These are phyloP conservation scores for Lycophotia porphyrea DNA, from an alignment of 2,888 invertebrate species.

Conservation along the genomic window DNA sequence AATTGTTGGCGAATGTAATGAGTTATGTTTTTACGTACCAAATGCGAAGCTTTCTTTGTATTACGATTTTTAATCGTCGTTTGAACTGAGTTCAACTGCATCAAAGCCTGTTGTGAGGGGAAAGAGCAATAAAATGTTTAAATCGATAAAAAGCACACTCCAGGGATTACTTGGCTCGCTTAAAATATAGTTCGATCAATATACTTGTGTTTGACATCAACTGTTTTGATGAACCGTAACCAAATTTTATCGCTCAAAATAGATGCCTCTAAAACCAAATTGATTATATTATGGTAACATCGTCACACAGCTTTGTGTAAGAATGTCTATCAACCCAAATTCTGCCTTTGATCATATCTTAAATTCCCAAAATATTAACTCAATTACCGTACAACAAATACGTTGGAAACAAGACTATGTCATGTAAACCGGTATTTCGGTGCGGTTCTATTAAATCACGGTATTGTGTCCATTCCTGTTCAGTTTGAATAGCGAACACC, in stretches of 20 bases:
- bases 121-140: constrained; percentile 4
- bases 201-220: constrained; percentile 28
- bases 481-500: constrained; percentile 83
- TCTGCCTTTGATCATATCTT: constrained; percentile 63
- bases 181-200: constrained; percentile 14
- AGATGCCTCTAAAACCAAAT: constrained; percentile 32
- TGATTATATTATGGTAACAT: constrained; percentile 51
- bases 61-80: neutral
- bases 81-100: constrained; percentile 10
- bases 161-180: constrained; percentile 18
- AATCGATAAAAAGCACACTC: constrained; percentile 40
- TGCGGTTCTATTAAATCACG: constrained; percentile 85
- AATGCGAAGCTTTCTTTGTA: neutral
- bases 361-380: constrained; percentile 62
- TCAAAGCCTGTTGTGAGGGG: neutral
- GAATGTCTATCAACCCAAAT: constrained; percentile 54
- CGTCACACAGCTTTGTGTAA: constrained; percentile 50
- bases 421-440: constrained; percentile 75
- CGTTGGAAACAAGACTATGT: constrained; percentile 60
- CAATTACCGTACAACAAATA: constrained; percentile 65
- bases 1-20: constrained; percentile 13
- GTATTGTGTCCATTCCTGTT: constrained; percentile 86
- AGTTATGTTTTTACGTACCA: neutral
- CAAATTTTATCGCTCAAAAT: constrained; percentile 26
- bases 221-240: constrained; percentile 9